phyloP scores from a whole-genome alignment of 37 sponge, comb jelly and placozoan genomes.

The Hexactinellida sp. region DNA sequence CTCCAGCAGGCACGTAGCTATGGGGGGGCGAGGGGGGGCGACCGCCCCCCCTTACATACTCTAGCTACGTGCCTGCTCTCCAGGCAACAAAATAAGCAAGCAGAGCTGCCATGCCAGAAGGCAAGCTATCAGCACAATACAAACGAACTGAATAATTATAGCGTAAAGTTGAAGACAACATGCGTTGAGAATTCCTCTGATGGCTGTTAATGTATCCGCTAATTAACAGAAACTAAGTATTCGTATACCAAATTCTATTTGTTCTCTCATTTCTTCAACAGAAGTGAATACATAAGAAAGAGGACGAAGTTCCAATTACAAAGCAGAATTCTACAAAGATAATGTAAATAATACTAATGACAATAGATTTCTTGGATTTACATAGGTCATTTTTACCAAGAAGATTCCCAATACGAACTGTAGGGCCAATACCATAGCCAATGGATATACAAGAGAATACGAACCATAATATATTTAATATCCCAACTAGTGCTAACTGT shows the following conservation, averaged over 20 bases:
- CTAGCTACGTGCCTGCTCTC: too few species aligned
- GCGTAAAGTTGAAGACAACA: neutral
- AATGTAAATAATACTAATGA: neutral
- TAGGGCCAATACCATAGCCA: neutral
- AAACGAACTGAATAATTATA: neutral
- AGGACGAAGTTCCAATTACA: neutral
- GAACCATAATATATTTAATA: neutral
- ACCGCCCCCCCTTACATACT: too few species aligned
- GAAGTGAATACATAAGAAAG: neutral
- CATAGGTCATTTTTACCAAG: neutral
- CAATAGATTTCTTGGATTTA: neutral
- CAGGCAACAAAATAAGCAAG: neutral
- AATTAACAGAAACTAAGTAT: neutral
- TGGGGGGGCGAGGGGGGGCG: too few species aligned
- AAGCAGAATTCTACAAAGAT: neutral
- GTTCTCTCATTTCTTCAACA: neutral
- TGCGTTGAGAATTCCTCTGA: neutral
- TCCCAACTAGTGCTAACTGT: neutral
- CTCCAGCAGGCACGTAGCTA: too few species aligned
- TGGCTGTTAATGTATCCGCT: neutral
- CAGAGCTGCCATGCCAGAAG: neutral
- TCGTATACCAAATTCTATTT: neutral
- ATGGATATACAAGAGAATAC: neutral
- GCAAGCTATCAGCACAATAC: neutral
- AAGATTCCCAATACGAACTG: neutral